Base-by-base conservation (phyloP, 2,113 vertebrate species). In the Scopus umbretta region DNA sequence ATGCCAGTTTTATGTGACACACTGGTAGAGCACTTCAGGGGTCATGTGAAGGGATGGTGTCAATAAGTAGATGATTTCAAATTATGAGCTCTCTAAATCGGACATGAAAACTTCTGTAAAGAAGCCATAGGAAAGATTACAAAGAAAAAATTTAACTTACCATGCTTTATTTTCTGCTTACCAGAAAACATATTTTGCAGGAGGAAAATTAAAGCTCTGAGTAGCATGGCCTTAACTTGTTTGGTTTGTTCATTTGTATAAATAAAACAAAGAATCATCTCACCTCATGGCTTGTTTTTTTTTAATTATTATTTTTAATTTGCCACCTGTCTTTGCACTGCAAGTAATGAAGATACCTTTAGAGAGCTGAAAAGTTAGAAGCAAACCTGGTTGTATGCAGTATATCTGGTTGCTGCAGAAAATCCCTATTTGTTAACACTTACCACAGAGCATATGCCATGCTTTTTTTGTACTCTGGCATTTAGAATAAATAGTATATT, bases 251-350 rank as follows among this genome's bases (percentile, higher is more conserved):
- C 3, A 13, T 68, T 79, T 86, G 34, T 52, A 34, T 27, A 75
- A 72, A 55, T 23, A 83, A 67, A 81, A 20, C 22, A 74, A 63
- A 80, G 17, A 76, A 56, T 22, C 2, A 27, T 27, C 38, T 72
- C 12, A 43, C 10, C 1, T 1, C 4, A 6, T 55, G 32, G 2
- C 1, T 43, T 29, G 50, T 23, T 1, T 9, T 22, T 55, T 40
- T 38, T 42, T 15, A 19, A 19, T 32, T 80, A 15, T 65, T 94
- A 34, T 55, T 73, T 55, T 86, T 50, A 42, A 38, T 78, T 87
- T 85, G 6, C 9, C 11, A 55, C 9, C 12, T 79, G 8, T 66
- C n/a, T 87, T 78, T 88, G 26, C 9, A n/a, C 12, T 81, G 20
- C 16, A 65, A 87, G 6, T 43, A 74, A 27, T 38, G 20, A 87